Evolutionary conservation across 2,888 invertebrate species (phyloP).

Genomic region (Euspilapteryx auroguttella): DNA sequence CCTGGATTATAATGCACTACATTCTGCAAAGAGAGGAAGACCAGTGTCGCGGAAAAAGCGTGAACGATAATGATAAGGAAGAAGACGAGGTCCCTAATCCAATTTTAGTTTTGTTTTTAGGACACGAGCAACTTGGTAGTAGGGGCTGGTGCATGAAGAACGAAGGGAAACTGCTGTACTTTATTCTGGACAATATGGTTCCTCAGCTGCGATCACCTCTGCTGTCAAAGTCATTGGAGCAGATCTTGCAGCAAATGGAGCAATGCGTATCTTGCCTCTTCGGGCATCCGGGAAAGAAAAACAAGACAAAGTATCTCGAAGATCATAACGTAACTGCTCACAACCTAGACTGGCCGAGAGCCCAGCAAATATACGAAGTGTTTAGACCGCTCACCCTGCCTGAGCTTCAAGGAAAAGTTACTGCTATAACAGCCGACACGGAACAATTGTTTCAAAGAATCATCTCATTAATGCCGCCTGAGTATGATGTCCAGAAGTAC

Average conservation of each 20-base stretch:
- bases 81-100: conserved; percentile 71
- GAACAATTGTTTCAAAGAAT: conserved; percentile 75
- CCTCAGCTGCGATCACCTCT: conserved; percentile 69
- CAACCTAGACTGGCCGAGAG: conserved; percentile 72
- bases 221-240: conserved; percentile 64
- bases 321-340: conserved; percentile 77
- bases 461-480: conserved; percentile 67
- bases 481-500: conserved; percentile 66
- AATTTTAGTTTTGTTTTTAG: conserved; percentile 76
- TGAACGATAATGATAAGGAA: conserved; percentile 32
- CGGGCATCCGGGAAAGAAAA: conserved; percentile 76
- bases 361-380: conserved; percentile 77
- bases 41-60: conserved; percentile 58
- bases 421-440: conserved; percentile 81
- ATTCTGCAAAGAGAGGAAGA: conserved; percentile 76
- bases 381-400: conserved; percentile 80
- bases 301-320: conserved; percentile 58
- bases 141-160: conserved; percentile 77
- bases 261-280: conserved; percentile 84
- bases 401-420: conserved; percentile 74
- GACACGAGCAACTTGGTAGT: conserved; percentile 81
- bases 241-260: conserved; percentile 78
- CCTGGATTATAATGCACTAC: conserved; percentile 84
- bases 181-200: conserved; percentile 74
- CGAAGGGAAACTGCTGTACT: conserved; percentile 76